Evolutionary conservation across 2,113 vertebrate genomes (phyloP), one percentile per base, ranked within the genome.

Genomic region (Smithornis capensis): DNA sequence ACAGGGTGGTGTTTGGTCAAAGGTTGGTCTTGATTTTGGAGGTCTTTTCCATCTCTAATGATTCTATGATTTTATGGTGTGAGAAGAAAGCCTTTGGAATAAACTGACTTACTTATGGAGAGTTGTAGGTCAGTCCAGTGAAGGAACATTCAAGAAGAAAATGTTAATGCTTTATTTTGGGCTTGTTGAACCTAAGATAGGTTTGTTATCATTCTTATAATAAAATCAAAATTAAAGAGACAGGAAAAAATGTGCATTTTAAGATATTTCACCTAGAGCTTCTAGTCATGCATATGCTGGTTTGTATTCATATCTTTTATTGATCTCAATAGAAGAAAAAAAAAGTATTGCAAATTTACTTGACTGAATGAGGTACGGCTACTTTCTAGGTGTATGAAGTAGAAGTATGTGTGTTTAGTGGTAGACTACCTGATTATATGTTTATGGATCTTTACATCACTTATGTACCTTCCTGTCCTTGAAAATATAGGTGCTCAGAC

Each of bases 11-110:
- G 67, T 75, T 53, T 31, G n/a, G 16, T 45, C 45, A 40, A 60
- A 53, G 19, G 25, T 40, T 82, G 29, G 13, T 31, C 38, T 55
- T 40, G 24, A 27, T 55, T 25, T 62, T 55, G 47, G 16, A 55
- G 10, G 11, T 31, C 21, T 76, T 82, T 47, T 40, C n/a, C n/a
- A 62, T 14, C n/a, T 17, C 4, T 53, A 55, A 62, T 27, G 3
- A 55, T 68, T 56, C 73, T 19, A 8, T 33, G 7, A 6, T 49
- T 23, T 19, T 68, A 9, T 0, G 0, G n/a, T 2, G 0, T 23
- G 49, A 65, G 59, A 60, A 79, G 22, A 12, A 84, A 59, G 28
- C 1, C 19, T 49, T 64, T 44, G 4, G 1, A 1, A 67, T 25
- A 18, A 56, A 23, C 8, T 92, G 45, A 47, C 19, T 59, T 23